phyloP scores from a whole-genome alignment of 1,140 invertebrate species.

The Drosophila athabasca region DNA sequence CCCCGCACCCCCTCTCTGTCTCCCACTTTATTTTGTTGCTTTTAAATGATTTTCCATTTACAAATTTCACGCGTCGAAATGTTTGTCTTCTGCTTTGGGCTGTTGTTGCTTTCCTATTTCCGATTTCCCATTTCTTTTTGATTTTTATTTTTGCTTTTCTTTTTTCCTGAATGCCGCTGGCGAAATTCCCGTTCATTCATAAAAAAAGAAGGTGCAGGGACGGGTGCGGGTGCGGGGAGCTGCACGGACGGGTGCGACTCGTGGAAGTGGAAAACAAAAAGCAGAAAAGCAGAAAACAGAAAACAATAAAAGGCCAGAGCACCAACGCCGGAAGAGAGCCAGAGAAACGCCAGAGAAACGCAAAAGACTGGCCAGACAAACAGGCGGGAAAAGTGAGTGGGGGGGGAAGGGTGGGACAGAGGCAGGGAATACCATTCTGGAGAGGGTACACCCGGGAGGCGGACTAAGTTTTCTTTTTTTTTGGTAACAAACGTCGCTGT shows the following conservation, averaged over 20 bases:
- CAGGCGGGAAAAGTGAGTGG: slow-evolving; percentile 60
- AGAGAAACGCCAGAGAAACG: neutral
- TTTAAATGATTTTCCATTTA: slow-evolving; percentile 79
- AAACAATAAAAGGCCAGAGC: slow-evolving; percentile 73
- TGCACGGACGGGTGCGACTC: slow-evolving; percentile 16
- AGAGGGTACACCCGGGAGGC: neutral
- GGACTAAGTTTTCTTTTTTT: slow-evolving; percentile 53
- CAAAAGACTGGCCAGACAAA: slow-evolving; percentile 54
- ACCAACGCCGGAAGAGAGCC: slow-evolving; percentile 41
- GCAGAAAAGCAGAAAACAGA: slow-evolving; percentile 63
- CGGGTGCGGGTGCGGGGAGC: slow-evolving; percentile 51
- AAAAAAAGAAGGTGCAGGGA: slow-evolving; percentile 69
- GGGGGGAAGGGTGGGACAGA: neutral
- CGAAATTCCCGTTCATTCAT: slow-evolving; percentile 73
- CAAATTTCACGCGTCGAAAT: slow-evolving; percentile 67
- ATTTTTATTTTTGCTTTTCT: slow-evolving; percentile 18
- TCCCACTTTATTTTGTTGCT: slow-evolving; percentile 33
- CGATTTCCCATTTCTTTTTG: slow-evolving; percentile 43
- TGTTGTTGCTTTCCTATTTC: slow-evolving; percentile 7
- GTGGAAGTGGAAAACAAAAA: slow-evolving; percentile 45
- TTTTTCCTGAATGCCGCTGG: slow-evolving; percentile 49
- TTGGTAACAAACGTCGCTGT: slow-evolving; percentile 30
- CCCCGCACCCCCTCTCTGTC: neutral
- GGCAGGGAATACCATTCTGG: slow-evolving; percentile 1
- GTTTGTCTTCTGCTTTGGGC: slow-evolving; percentile 9